Evolutionary conservation across 2,113 vertebrate species (phyloP).

Genomic region (Theropithecus gelada): DNA sequence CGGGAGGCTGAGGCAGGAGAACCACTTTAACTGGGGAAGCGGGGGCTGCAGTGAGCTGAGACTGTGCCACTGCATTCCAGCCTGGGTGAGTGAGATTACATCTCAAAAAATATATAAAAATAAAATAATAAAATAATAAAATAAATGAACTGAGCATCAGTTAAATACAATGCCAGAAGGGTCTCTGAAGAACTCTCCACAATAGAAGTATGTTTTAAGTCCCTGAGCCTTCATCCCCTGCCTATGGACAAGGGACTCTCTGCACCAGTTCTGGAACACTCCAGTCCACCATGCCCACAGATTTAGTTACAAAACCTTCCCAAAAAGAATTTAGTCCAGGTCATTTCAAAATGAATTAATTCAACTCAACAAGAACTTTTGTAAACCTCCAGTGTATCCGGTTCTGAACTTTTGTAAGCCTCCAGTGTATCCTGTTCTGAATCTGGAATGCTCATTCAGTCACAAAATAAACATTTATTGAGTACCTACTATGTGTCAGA

Average conservation of each 20-base stretch:
- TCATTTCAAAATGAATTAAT: not conserved
- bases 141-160: not conserved
- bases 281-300: not conserved
- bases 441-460: not conserved
- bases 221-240: not conserved
- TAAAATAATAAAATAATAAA: not conserved
- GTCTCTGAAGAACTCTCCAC: not conserved
- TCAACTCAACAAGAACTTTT: not conserved
- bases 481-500: not conserved
- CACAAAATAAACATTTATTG: not conserved
- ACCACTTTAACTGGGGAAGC: too few species aligned
- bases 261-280: not conserved
- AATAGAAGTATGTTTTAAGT: not conserved
- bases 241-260: rapidly evolving
- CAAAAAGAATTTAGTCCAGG: not conserved
- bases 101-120: too few species aligned
- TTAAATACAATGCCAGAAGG: conserved; percentile 20
- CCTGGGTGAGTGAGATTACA: too few species aligned
- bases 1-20: too few species aligned
- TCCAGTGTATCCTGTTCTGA: not conserved
- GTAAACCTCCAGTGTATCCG: not conserved
- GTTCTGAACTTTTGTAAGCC: not conserved
- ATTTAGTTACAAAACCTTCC: not conserved
- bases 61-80: too few species aligned
- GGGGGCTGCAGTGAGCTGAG: too few species aligned